phyloP scores from a whole-genome alignment of 2,797 vertebrate genomes.

The Heterohyrax brucei region DNA sequence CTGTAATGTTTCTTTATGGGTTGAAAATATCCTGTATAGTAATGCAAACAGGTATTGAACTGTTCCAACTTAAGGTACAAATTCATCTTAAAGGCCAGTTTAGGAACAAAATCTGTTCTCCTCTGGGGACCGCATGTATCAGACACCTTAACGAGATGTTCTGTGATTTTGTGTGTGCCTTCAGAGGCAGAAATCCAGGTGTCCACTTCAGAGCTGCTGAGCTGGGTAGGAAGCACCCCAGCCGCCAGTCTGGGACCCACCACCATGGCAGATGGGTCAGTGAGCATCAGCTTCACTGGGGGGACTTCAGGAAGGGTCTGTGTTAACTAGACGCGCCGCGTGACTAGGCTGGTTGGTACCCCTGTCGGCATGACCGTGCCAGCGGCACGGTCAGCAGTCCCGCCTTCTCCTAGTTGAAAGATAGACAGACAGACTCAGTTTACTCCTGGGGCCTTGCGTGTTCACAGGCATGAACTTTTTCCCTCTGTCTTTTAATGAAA shows the following conservation, averaged over 20 bases:
- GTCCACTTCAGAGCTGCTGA: rapidly evolving
- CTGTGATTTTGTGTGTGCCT: too few species aligned
- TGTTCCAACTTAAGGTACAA: too few species aligned
- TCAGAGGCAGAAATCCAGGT: rapidly evolving
- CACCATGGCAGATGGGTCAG: rapidly evolving
- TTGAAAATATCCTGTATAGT: too few species aligned
- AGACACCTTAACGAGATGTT: background rate
- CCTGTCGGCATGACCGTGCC: rapidly evolving
- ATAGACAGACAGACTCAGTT: rapidly evolving
- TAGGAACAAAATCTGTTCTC: too few species aligned
- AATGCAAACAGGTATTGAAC: too few species aligned
- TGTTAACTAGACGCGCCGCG: rapidly evolving
- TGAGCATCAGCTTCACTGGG: rapidly evolving
- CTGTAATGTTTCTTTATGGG: too few species aligned
- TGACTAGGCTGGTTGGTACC: rapidly evolving
- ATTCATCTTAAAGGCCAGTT: too few species aligned
- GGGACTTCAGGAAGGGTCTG: background rate
- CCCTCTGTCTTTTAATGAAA: background rate
- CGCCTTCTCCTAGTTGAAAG: background rate
- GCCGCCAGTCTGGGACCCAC: rapidly evolving
- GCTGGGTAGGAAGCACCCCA: background rate
- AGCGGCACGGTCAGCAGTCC: background rate
- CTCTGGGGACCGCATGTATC: background rate
- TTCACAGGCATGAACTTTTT: too few species aligned
- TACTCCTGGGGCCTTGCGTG: rapidly evolving